Evolutionary conservation across 2,888 invertebrate genomes (phyloP).

Genomic region (Scaptomyza reducta): DNA sequence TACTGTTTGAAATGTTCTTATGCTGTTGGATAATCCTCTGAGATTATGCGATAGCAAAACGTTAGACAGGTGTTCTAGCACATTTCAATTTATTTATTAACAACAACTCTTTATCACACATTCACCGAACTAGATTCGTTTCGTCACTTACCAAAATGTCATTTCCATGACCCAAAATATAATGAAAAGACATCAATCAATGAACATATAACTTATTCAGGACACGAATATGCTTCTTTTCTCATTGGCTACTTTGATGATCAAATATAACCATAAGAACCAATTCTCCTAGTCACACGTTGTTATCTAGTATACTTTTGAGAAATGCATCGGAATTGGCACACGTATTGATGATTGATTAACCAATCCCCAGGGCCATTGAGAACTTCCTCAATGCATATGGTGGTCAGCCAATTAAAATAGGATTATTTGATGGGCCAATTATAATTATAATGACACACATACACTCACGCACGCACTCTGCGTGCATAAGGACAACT

Average conservation of each 20-base stretch:
- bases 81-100: background rate
- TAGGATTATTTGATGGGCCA: background rate
- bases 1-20: conserved; percentile 10
- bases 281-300: background rate
- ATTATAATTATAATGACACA: background rate
- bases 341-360: conserved; percentile 24
- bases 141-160: no score
- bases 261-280: no score
- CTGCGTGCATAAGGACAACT: background rate
- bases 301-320: background rate
- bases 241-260: background rate
- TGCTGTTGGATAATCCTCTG: no score
- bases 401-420: background rate
- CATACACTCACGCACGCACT: background rate
- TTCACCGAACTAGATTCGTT: no score
- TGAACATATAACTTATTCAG: background rate
- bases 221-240: background rate
- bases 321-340: no score
- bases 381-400: conserved; percentile 3
- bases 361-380: conserved; percentile 3
- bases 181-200: background rate
- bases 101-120: no score
- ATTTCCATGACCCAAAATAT: background rate
- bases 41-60: background rate
- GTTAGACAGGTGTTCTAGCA: background rate